A percentile compares a stretch with the other conserved stretches of the same genome.
Evolutionary conservation across 2,113 vertebrate species (phyloP).

Genomic region (Colaptes auratus): DNA sequence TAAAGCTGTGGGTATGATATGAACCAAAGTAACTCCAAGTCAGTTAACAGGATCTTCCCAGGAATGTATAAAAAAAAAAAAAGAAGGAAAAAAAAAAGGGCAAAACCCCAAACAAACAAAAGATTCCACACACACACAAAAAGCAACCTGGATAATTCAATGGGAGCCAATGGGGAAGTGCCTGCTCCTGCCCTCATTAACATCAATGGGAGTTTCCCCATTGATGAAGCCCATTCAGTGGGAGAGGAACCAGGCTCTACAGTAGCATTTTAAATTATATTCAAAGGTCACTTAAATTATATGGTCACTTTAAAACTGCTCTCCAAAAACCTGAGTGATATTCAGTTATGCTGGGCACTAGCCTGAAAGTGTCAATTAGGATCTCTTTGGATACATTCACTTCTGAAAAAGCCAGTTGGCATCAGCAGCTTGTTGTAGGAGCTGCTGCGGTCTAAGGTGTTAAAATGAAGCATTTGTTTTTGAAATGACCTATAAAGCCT

Average conservation of each 20-base stretch:
- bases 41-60: constrained; percentile 35
- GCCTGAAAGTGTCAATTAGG: constrained; percentile 66
- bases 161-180: background rate
- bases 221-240: constrained; percentile 33
- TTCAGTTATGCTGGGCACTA: constrained; percentile 49
- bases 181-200: background rate
- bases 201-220: constrained; percentile 26
- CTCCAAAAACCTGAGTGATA: constrained; percentile 32
- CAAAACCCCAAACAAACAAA: background rate
- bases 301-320: constrained; percentile 30
- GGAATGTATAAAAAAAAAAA: background rate
- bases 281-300: constrained; percentile 58
- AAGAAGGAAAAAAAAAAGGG: too few relatives aligned
- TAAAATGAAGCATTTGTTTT: constrained; percentile 71
- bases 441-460: constrained; percentile 45
- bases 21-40: constrained; percentile 15
- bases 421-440: constrained; percentile 12
- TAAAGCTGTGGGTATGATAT: constrained; percentile 22
- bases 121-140: background rate
- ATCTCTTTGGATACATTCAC: constrained; percentile 36
- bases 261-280: constrained; percentile 41
- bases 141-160: constrained; percentile 11
- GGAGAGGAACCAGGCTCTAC: background rate
- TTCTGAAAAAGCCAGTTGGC: constrained; percentile 55
- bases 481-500: constrained; percentile 70